Evolutionary conservation across 2,888 invertebrate genomes (phyloP).

Genomic region (Ernsta delagoae): DNA sequence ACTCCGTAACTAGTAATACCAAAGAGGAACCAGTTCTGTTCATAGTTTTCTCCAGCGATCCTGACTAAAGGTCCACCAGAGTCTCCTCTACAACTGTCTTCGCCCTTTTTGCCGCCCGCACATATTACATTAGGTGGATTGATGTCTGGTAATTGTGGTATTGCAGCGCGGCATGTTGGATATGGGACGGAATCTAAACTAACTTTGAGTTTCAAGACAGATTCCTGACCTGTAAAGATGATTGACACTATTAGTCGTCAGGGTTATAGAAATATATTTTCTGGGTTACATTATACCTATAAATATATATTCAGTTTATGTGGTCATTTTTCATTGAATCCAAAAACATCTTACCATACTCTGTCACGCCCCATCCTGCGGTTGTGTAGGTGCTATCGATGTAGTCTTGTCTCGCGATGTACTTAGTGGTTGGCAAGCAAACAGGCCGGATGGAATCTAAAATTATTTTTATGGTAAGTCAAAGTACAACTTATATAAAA

Average conservation of each 20-base stretch:
- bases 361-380: constrained; percentile 89
- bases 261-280: too few species aligned
- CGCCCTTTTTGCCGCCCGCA: constrained; percentile 78
- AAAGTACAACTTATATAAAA: too few species aligned
- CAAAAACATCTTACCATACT: constrained; percentile 62
- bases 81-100: constrained; percentile 85
- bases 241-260: too few species aligned
- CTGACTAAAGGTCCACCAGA: constrained; percentile 85
- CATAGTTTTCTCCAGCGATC: constrained; percentile 51
- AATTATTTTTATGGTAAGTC: constrained; percentile 1
- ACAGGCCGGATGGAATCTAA: constrained; percentile 68
- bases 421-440: constrained; percentile 67
- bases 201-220: constrained; percentile 63
- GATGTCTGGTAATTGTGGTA: constrained; percentile 48
- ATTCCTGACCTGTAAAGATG: constrained; percentile 45
- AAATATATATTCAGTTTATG: too few species aligned
- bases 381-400: constrained; percentile 72
- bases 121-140: constrained; percentile 66
- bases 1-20: constrained; percentile 71
- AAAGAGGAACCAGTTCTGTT: constrained; percentile 74
- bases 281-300: too few species aligned
- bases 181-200: constrained; percentile 58
- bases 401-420: constrained; percentile 59
- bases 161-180: constrained; percentile 51
- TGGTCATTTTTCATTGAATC: not conserved